Evolutionary conservation across 2,888 invertebrate species (phyloP).

Genomic region (Aelia acuminata): DNA sequence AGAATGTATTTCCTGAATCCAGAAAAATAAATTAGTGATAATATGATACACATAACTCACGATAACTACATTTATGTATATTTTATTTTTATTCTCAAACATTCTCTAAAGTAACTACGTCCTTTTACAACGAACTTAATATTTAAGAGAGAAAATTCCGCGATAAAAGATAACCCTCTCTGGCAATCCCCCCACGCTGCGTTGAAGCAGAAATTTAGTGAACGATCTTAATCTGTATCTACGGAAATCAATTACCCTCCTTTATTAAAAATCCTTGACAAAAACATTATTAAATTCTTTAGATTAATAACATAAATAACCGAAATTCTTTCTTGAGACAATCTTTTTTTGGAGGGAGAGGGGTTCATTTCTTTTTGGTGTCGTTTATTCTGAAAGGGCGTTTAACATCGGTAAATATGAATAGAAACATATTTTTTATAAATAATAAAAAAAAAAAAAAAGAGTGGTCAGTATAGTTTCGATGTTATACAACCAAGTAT

Average conservation of each 20-base stretch:
- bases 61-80: no score
- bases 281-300: conserved; percentile 36
- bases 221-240: conserved; percentile 21
- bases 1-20: no score
- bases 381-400: not conserved
- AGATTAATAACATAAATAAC: conserved; percentile 30
- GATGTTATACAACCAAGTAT: no score
- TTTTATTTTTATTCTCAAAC: not conserved
- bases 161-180: not conserved
- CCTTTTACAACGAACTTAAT: conserved; percentile 1
- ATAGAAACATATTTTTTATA: no score
- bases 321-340: conserved; percentile 10
- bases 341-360: not conserved
- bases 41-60: no score
- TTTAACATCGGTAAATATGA: not conserved
- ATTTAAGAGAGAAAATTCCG: not conserved
- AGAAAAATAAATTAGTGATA: no score
- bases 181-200: not conserved
- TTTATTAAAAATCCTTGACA: conserved; percentile 32
- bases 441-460: no score
- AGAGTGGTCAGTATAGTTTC: no score
- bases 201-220: not conserved
- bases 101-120: not conserved
- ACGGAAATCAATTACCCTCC: conserved; percentile 30
- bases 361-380: no score